Evolutionary conservation across 2,888 invertebrate species (phyloP), one percentile per base, ranked within the genome.

Genomic region (Reticulitermes lucifugus): DNA sequence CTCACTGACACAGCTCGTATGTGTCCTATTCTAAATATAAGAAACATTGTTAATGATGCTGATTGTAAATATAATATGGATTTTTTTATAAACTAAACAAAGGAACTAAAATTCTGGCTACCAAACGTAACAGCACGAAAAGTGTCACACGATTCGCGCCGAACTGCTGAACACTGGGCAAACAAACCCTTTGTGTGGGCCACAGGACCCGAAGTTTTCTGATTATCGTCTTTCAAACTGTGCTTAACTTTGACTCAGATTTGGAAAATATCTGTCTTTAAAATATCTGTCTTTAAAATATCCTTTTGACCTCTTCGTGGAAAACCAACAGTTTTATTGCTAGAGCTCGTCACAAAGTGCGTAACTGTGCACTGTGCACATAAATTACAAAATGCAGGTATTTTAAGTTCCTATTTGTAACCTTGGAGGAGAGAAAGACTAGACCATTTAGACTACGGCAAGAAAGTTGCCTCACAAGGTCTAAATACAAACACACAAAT

Each of bases 21-120:
- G 73, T 41, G 21, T 73, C 29, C 73, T 41, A 35, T 73, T 73
- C 73, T 73, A 73, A 73, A 73, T 65, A 65, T 6, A 14, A 73
- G 41, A 73, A 73, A 71, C 71, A 3, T 21, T 29, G 21, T 73
- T 41, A 65, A 65, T 65, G 65, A 65, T 14, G 65, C 65, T 65
- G n/a, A 55, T 14, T 73, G 73, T 73, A 73, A 41, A 73, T 73
- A 73, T 41, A 73, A 21, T 73, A 73, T 41, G 41, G 14, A 73
- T 41, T 73, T 73, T 73, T 73, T 29, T 73, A 71, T 73, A 73
- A 41, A 41, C 41, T 41, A 41, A 73, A 41, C 73, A 73, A 73
- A 73, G 14, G 35, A 41, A 73, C 41, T 73, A 73, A 73, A 73
- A 41, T 41, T 73, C 29, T 29, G 73, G 18, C 73, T 73, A 35